These are phyloP conservation scores for Nyctibius bracteatus DNA, from an alignment of 2,113 vertebrate genomes.

Conservation along the genomic window DNA sequence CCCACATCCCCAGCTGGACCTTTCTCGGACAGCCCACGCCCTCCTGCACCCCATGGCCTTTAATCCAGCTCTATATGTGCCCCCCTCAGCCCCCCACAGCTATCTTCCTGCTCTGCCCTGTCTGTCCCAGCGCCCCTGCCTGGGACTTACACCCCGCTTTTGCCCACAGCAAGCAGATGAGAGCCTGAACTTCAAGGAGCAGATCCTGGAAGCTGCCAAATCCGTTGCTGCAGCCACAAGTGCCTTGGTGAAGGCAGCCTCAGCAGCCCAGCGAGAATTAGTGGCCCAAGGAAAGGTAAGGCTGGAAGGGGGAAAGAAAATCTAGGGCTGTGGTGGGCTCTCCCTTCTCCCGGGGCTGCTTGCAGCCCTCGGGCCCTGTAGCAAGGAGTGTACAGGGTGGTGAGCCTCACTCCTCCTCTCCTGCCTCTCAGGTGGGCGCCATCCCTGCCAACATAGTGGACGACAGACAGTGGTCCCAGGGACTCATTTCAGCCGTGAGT, in stretches of 20 bases:
- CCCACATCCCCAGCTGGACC: neutral
- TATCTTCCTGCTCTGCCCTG: neutral
- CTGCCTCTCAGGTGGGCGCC: constrained; percentile 83
- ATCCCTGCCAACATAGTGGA: constrained; percentile 92
- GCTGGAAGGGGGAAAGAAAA: neutral
- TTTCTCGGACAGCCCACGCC: accelerated
- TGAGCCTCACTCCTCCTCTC: neutral
- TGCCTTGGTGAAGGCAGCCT: constrained; percentile 95
- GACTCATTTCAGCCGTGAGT: constrained; percentile 98
- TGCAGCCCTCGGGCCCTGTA: accelerated
- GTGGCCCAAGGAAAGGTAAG: constrained; percentile 96
- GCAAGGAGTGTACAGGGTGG: accelerated
- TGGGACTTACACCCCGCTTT: neutral
- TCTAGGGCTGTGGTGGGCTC: neutral
- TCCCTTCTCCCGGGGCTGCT: neutral
- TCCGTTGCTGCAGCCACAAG: constrained; percentile 97
- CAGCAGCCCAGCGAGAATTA: constrained; percentile 92
- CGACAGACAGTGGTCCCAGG: constrained; percentile 98
- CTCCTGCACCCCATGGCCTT: neutral
- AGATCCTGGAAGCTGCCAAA: constrained; percentile 97
- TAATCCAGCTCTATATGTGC: neutral
- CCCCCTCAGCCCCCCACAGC: neutral
- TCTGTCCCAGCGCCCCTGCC: neutral
- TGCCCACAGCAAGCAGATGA: constrained; percentile 89
- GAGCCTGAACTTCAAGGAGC: constrained; percentile 97